These are phyloP conservation scores for Sorex fumeus DNA, from an alignment of 2,113 vertebrate genomes.

Conservation along the genomic window DNA sequence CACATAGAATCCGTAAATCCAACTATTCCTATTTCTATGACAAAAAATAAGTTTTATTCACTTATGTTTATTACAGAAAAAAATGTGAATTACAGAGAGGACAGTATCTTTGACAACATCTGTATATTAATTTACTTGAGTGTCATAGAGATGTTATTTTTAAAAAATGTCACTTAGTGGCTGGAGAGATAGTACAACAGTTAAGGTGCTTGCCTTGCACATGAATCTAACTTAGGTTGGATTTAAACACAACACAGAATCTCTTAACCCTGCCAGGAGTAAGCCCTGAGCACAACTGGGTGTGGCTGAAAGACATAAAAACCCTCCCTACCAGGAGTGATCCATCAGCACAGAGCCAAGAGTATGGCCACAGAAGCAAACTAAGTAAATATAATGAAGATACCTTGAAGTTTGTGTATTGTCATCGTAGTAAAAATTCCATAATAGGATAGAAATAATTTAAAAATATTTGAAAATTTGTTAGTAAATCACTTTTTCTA, in stretches of 20 bases:
- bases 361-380: too few species aligned
- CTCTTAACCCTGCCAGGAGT: too few species aligned
- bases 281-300: too few species aligned
- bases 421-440: background rate
- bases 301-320: background rate
- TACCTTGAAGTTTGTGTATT: too few species aligned
- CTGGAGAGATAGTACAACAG: too few species aligned
- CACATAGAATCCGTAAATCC: background rate
- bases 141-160: background rate
- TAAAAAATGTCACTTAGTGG: background rate
- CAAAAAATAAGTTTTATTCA: background rate
- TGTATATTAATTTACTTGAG: background rate
- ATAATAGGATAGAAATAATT: background rate
- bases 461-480: too few species aligned
- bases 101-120: background rate
- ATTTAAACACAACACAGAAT: too few species aligned
- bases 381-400: too few species aligned
- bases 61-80: background rate
- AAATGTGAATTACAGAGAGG: background rate
- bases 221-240: too few species aligned
- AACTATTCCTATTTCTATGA: constrained; percentile 9
- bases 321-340: too few species aligned
- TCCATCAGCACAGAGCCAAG: too few species aligned
- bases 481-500: background rate
- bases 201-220: too few species aligned